A percentile compares a stretch with the other conserved stretches of the same genome.
These are phyloP conservation scores for Melinaea menophilus DNA, from an alignment of 2,888 invertebrate species.

Conservation along the genomic window DNA sequence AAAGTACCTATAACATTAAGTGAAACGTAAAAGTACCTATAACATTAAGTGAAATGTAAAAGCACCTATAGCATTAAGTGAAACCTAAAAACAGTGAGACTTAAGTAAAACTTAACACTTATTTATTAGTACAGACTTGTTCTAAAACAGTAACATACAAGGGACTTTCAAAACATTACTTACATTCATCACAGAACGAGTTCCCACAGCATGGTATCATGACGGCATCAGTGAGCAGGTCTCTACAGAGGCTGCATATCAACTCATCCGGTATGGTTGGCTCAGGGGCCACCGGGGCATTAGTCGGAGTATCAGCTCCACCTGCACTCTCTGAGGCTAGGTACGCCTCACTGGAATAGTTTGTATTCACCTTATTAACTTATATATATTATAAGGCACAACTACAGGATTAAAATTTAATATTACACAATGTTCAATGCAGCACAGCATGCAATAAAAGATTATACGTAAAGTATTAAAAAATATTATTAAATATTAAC, in stretches of 20 bases:
- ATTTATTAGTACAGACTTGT: too few relatives aligned
- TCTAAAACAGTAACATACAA: neutral
- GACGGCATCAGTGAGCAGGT: conserved; percentile 95
- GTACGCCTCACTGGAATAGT: conserved; percentile 84
- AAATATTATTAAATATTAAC: conserved; percentile 70
- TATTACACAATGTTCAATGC: neutral
- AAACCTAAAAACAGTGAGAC: too few relatives aligned
- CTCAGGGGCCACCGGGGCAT: conserved; percentile 82
- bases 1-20: conserved; percentile 80
- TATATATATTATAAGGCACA: neutral
- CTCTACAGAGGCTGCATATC: conserved; percentile 94
- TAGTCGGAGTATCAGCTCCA: conserved; percentile 77
- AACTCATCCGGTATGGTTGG: conserved; percentile 94
- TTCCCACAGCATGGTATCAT: conserved; percentile 99
- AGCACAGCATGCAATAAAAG: too few relatives aligned
- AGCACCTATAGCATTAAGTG: too few relatives aligned
- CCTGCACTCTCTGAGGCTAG: conserved; percentile 80
- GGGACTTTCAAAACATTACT: conserved; percentile 47
- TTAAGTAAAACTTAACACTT: too few relatives aligned
- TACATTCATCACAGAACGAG: conserved; percentile 99
- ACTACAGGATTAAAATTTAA: neutral
- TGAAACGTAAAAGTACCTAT: conserved; percentile 80
- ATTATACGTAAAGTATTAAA: too few relatives aligned
- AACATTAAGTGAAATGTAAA: conserved; percentile 22
- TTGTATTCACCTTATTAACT: neutral